A percentile compares a stretch with the other conserved stretches of the same genome.
These are phyloP conservation scores for Rhabdomys dilectus DNA, from an alignment of 2,113 vertebrate species.

Conservation along the genomic window DNA sequence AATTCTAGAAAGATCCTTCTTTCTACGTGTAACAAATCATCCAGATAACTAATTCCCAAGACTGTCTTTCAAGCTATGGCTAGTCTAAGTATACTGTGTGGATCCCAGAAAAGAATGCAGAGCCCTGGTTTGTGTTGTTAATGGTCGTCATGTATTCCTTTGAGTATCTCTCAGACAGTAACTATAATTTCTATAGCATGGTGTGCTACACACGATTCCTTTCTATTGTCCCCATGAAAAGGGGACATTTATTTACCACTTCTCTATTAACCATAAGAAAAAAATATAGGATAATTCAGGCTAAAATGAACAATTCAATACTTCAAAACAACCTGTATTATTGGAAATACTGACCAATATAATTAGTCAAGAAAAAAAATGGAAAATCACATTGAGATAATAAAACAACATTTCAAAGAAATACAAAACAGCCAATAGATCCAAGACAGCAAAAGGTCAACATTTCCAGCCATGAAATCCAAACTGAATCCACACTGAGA, in stretches of 20 bases:
- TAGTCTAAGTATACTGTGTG: neutral
- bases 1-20: neutral
- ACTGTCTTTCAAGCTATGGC: neutral
- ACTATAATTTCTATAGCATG: neutral
- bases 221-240: neutral
- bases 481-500: neutral
- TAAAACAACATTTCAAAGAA: neutral
- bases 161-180: neutral
- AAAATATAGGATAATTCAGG: neutral
- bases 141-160: neutral
- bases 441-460: neutral
- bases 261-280: neutral
- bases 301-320: neutral
- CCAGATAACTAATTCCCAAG: neutral
- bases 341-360: neutral
- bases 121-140: too few relatives aligned
- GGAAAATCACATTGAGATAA: neutral
- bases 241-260: neutral
- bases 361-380: slow-evolving; percentile 38
- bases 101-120: neutral
- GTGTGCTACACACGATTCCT: neutral
- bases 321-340: neutral
- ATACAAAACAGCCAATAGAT: neutral
- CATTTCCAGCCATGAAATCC: neutral
- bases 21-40: neutral